Evolutionary conservation across 2,888 invertebrate genomes (phyloP), one percentile per base, ranked within the genome.

Genomic region (Eubasilissa splendida): DNA sequence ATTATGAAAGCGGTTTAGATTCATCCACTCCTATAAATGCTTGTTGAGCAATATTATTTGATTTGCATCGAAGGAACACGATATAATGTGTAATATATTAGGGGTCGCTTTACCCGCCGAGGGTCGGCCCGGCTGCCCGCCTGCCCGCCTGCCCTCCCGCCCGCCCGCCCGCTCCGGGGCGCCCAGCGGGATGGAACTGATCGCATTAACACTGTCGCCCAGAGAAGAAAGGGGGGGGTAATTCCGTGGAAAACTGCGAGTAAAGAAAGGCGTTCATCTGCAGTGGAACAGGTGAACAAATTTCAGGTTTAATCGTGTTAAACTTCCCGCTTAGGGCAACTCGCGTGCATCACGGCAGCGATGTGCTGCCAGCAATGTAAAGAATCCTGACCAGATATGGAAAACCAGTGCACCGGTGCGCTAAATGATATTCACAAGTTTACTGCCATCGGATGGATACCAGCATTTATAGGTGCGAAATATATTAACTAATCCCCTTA

Each of bases 201-300:
- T 76, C 63, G 12, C 63, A 76, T 76, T 76, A 76, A 76, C 76
- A 60, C 76, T 50, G 59, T 14, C 53, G 63, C 63, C 63, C 76
- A 75, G 54, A 71, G 77, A 80, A 82, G 82, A 82, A 80, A 77
- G 78, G 65, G 65, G 70, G 70, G 70, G 70, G 76, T 82, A 82
- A 82, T 82, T 77, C 80, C 59, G 76, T 82, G 82, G 82, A 82
- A 82, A 82, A 82, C 82, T 76, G 56, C 71, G 77, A 66, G 60
- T 70, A 76, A 82, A 82, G 82, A 82, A 82, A 79, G 79, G 79
- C 66, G 79, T 79, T 79, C 79, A 74, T 50, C 74, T 79, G 71
- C 79, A 66, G 53, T 52, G 50, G 63, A 63, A 76, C 63, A 60
- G 59, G 76, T 76, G 76, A 76, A 76, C 76, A 76, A 33, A 76